Evolutionary conservation across 2,888 invertebrate species (phyloP).

Genomic region (Apamea sordens): DNA sequence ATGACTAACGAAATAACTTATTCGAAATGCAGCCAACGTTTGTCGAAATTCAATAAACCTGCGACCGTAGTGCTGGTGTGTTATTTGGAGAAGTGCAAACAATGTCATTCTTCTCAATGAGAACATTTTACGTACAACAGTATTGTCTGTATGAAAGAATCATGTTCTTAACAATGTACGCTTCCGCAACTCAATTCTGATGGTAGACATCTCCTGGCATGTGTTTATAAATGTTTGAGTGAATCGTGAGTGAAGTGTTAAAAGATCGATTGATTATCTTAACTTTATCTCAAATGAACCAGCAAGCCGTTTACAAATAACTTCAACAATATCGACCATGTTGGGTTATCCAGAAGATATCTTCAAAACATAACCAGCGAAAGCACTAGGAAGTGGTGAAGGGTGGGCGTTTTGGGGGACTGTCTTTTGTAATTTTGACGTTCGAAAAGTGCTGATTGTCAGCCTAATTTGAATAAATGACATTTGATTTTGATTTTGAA

Average conservation of each 20-base stretch:
- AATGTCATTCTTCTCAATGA: not conserved
- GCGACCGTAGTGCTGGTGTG: not conserved
- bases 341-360: not conserved
- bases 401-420: too few relatives aligned
- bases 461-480: too few relatives aligned
- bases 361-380: not conserved
- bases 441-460: too few relatives aligned
- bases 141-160: conserved; percentile 20
- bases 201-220: not conserved
- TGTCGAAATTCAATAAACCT: not conserved
- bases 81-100: not conserved
- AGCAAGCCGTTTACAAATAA: not conserved
- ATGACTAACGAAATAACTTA: not conserved
- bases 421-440: too few relatives aligned
- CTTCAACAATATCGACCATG: not conserved
- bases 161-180: not conserved
- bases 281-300: not conserved
- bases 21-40: not conserved
- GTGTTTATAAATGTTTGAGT: conserved; percentile 36
- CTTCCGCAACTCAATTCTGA: conserved; percentile 15
- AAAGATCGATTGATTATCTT: conserved; percentile 18
- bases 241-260: not conserved
- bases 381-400: too few relatives aligned
- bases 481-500: not conserved
- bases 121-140: conserved; percentile 22